Evolutionary conservation across 2,797 vertebrate species (phyloP).

Genomic region (Catamblyrhynchus diadema): DNA sequence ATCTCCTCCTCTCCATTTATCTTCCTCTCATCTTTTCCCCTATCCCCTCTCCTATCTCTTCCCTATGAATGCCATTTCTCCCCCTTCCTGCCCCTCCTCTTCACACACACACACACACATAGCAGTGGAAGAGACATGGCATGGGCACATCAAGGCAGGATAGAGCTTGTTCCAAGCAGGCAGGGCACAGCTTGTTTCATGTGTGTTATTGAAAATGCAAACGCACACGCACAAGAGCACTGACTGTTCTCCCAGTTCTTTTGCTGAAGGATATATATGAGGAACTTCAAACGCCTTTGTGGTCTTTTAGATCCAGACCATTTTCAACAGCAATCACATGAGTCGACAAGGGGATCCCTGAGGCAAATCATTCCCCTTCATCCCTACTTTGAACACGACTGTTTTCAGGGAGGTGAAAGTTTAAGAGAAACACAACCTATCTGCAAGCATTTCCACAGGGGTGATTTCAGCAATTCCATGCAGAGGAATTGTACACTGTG

Average conservation of each 20-base stretch:
- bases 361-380: conserved; percentile 50
- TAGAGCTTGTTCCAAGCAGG: conserved; percentile 44
- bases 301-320: conserved; percentile 61
- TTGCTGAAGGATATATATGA: conserved; percentile 56
- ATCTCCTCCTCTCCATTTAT: not conserved
- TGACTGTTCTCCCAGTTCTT: conserved; percentile 55
- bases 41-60: not conserved
- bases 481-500: not conserved
- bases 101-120: not conserved
- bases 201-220: conserved; percentile 60
- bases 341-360: conserved; percentile 45
- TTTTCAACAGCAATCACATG: conserved; percentile 50
- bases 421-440: conserved; percentile 5
- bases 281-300: conserved; percentile 61
- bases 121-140: not conserved
- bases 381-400: not conserved
- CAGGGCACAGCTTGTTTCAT: conserved; percentile 49
- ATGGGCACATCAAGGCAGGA: conserved; percentile 37
- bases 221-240: not conserved
- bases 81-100: not conserved
- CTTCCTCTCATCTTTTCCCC: not conserved
- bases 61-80: not conserved
- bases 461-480: not conserved
- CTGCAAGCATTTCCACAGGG: not conserved
- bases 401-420: conserved; percentile 43